A percentile compares a stretch with the other conserved stretches of the same genome.
Conservation (phyloP, 2,797 vertebrate genomes). For the Rhinoraja longicauda region DNA sequence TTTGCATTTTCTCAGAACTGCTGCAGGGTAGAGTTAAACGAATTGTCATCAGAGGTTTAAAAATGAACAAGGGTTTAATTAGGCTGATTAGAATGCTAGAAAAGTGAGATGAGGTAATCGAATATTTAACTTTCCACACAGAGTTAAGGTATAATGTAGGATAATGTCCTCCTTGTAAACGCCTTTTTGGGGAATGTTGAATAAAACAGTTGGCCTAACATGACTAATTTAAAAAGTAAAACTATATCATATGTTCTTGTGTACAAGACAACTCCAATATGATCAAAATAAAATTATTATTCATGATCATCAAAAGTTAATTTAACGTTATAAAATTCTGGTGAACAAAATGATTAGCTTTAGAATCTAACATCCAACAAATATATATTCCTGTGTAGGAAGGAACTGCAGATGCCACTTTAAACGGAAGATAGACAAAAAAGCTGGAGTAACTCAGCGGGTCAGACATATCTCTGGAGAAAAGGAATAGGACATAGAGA, state of each 20-base stretch:
- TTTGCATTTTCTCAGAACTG: constrained; percentile 92
- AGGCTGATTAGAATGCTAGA: constrained; percentile 91
- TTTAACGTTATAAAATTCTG: not conserved
- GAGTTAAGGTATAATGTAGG: constrained; percentile 54
- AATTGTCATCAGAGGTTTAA: constrained; percentile 97
- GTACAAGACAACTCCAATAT: not conserved
- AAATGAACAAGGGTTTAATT: constrained; percentile 99
- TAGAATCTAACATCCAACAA: not conserved
- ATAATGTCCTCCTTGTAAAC: constrained; percentile 46
- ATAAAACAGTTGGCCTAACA: not conserved
- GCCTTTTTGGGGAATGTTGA: not conserved
- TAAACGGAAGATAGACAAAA: too few relatives aligned
- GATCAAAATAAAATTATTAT: not conserved
- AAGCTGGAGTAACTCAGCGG: too few relatives aligned
- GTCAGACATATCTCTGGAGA: too few relatives aligned
- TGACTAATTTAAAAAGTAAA: not conserved
- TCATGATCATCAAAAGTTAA: not conserved
- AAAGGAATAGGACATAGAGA: too few relatives aligned
- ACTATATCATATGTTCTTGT: not conserved
- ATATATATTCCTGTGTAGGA: not conserved
- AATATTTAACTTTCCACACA: constrained; percentile 65
- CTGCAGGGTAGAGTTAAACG: constrained; percentile 95
- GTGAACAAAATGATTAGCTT: not conserved
- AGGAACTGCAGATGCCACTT: too few relatives aligned
- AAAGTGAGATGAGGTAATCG: constrained; percentile 72